Evolutionary conservation across 2,113 vertebrate genomes (phyloP).

Genomic region (Symphodus melops): DNA sequence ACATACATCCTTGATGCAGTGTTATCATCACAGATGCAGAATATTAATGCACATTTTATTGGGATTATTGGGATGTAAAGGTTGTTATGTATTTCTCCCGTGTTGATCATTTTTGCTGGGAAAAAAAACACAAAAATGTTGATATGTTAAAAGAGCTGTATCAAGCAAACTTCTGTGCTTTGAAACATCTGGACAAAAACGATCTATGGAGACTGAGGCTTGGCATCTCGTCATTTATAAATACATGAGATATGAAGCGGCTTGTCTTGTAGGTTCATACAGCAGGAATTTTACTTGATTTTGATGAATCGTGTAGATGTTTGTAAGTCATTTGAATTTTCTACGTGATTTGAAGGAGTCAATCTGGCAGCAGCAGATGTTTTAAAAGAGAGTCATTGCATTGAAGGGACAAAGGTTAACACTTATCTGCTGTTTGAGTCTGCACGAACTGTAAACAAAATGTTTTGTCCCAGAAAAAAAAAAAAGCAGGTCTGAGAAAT

Average conservation of each 20-base stretch:
- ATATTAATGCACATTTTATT: no score
- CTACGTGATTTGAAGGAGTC: constrained; percentile 48
- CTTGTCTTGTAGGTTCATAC: not conserved
- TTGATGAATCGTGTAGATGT: not conserved
- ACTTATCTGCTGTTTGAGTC: constrained; percentile 72
- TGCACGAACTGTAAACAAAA: constrained; percentile 74
- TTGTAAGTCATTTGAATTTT: constrained; percentile 30
- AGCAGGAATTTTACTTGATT: not conserved
- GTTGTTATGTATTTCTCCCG: no score
- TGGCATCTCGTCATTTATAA: no score
- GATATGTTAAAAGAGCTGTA: no score
- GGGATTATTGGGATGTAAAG: no score
- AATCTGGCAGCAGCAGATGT: constrained; percentile 32
- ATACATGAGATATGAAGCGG: not conserved
- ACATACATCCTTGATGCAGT: no score
- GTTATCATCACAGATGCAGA: no score
- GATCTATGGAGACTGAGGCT: no score
- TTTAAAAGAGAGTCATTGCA: constrained; percentile 53
- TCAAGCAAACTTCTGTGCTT: no score
- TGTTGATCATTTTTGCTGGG: no score
- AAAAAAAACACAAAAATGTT: no score
- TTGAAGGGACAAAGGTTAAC: constrained; percentile 78
- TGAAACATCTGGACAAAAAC: no score
- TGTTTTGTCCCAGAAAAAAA: constrained; percentile 56
- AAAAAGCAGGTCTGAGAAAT: constrained; percentile 53